These are phyloP conservation scores for Acipenser transmontanus DNA, from an alignment of 2,797 vertebrate genomes.

Conservation along the genomic window DNA sequence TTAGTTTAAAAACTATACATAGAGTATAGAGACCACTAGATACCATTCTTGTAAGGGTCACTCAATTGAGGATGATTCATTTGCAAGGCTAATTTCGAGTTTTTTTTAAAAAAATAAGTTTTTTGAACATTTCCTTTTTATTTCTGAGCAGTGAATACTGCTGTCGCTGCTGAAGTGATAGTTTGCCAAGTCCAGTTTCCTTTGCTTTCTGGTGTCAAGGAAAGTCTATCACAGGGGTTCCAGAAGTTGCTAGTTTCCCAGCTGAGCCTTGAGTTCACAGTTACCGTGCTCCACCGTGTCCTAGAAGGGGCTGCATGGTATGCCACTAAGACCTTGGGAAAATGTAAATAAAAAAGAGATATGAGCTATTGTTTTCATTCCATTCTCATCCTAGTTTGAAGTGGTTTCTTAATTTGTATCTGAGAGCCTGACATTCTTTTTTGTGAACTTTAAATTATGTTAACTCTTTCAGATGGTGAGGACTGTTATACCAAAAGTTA, in stretches of 20 bases:
- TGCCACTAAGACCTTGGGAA: constrained; percentile 67
- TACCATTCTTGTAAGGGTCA: too few relatives aligned
- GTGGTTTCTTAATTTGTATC: constrained; percentile 50
- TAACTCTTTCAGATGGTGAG: too few relatives aligned
- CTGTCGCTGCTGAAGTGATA: constrained; percentile 12
- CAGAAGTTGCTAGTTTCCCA: constrained; percentile 56
- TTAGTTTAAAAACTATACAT: too few relatives aligned
- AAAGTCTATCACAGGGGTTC: constrained; percentile 46
- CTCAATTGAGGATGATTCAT: too few relatives aligned
- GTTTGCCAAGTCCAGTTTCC: constrained; percentile 57
- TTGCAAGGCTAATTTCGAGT: too few relatives aligned
- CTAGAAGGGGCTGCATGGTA: constrained; percentile 32
- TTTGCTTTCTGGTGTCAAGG: constrained; percentile 36
- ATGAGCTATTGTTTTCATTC: constrained; percentile 84
- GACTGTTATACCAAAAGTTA: too few relatives aligned
- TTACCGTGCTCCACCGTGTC: constrained; percentile 47
- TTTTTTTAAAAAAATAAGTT: too few relatives aligned
- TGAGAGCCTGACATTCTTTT: constrained; percentile 42
- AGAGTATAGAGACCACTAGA: too few relatives aligned
- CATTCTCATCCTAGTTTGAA: constrained; percentile 74
- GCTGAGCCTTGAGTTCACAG: constrained; percentile 50
- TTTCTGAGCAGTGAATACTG: too few relatives aligned
- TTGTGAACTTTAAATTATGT: constrained; percentile 34
- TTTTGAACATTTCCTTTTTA: too few relatives aligned
- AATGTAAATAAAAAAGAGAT: constrained; percentile 77